Evolutionary conservation across 2,797 vertebrate genomes (phyloP).

Genomic region (Antrozous pallidus): DNA sequence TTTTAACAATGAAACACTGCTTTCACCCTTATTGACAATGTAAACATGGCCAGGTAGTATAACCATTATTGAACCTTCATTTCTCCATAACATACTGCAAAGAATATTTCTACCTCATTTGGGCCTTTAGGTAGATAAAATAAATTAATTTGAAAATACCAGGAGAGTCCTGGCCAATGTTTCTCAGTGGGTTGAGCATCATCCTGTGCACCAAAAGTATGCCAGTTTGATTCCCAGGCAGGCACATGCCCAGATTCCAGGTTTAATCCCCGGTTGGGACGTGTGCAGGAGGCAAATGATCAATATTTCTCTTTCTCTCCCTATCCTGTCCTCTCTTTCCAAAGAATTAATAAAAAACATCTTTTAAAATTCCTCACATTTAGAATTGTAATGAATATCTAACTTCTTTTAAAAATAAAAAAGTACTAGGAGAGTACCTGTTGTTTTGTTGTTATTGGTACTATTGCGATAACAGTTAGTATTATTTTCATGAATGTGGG

Average conservation of each 20-base stretch:
- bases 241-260: not conserved
- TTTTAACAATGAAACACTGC: not conserved
- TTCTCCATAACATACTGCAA: not conserved
- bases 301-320: not conserved
- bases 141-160: not conserved
- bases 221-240: not conserved
- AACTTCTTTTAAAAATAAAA: not conserved
- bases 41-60: not conserved
- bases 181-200: not conserved
- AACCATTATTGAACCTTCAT: not conserved
- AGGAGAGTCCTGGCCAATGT: not conserved
- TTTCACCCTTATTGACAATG: not conserved
- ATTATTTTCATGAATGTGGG: not conserved
- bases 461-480: not conserved
- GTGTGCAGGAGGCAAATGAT: not conserved
- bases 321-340: not conserved
- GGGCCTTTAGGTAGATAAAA: not conserved
- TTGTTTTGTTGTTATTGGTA: not conserved
- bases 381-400: not conserved
- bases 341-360: not conserved
- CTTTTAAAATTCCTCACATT: not conserved
- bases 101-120: not conserved
- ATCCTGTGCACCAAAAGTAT: not conserved
- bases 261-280: not conserved
- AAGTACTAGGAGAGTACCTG: not conserved